A percentile compares a stretch with the other conserved stretches of the same genome.
Evolutionary conservation across 2,888 invertebrate genomes (phyloP).

Genomic region (Drosophila pseudotakahashii): DNA sequence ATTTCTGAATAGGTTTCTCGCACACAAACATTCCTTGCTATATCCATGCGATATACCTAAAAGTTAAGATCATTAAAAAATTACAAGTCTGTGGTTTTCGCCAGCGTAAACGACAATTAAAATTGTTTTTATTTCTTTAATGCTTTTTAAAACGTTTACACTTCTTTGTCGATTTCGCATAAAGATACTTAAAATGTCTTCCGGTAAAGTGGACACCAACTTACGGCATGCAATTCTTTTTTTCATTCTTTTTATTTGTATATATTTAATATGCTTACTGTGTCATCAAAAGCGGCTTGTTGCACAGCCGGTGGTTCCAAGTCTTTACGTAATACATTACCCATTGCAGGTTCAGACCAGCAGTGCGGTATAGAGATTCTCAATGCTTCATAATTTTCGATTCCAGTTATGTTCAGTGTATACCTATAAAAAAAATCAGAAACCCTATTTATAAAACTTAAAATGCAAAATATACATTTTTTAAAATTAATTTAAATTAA

Average conservation of each 20-base stretch:
- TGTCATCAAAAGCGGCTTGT: slow-evolving; percentile 94
- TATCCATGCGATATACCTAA: slow-evolving; percentile 90
- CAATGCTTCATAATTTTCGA: slow-evolving; percentile 90
- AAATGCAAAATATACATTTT: neutral
- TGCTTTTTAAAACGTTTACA: neutral
- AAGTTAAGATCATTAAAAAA: slow-evolving; percentile 7
- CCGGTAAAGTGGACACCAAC: neutral
- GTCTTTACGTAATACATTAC: slow-evolving; percentile 86
- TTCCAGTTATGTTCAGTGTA: slow-evolving; percentile 90
- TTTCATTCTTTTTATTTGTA: no score
- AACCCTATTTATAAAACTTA: neutral
- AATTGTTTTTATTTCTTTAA: neutral
- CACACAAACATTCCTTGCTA: slow-evolving; percentile 91
- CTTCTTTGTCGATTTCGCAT: neutral
- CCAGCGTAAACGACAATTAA: neutral
- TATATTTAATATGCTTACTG: slow-evolving; percentile 80
- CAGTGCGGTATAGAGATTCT: slow-evolving; percentile 89
- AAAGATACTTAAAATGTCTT: slow-evolving; percentile 61
- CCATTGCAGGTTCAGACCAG: slow-evolving; percentile 91
- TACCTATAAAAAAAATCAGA: slow-evolving; percentile 84
- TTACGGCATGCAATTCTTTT: neutral
- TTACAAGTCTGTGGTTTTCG: neutral
- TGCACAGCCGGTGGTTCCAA: slow-evolving; percentile 93
- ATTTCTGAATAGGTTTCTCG: slow-evolving; percentile 84
- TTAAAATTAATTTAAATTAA: no score